These are phyloP conservation scores for Quiscalus mexicanus DNA, from an alignment of 2,113 vertebrate genomes.

Conservation along the genomic window DNA sequence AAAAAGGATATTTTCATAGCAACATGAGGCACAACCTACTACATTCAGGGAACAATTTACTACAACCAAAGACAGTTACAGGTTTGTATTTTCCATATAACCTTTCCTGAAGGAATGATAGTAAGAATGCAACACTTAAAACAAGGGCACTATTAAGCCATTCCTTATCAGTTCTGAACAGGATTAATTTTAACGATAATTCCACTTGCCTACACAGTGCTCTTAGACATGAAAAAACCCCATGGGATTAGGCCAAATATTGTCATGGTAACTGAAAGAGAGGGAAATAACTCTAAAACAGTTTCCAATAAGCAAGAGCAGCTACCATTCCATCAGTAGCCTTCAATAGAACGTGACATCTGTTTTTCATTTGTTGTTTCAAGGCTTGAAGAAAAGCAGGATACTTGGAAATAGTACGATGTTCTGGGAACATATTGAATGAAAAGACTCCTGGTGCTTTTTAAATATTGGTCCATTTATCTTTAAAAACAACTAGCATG, in stretches of 20 bases:
- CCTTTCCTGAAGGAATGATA: slow-evolving; percentile 14
- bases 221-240: slow-evolving; percentile 33
- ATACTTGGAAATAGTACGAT: slow-evolving; percentile 75
- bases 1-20: not conserved
- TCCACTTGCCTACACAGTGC: slow-evolving; percentile 61
- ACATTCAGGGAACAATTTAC: not conserved
- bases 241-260: slow-evolving; percentile 71
- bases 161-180: slow-evolving; percentile 52
- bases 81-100: not conserved
- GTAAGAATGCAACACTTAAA: not conserved
- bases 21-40: not conserved
- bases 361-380: slow-evolving; percentile 80
- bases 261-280: slow-evolving; percentile 76
- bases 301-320: slow-evolving; percentile 73
- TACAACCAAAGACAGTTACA: not conserved
- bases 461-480: slow-evolving; percentile 64
- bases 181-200: slow-evolving; percentile 68
- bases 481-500: slow-evolving; percentile 57
- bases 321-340: slow-evolving; percentile 69
- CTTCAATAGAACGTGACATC: slow-evolving; percentile 75
- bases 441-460: slow-evolving; percentile 65
- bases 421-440: slow-evolving; percentile 76
- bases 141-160: slow-evolving; percentile 3
- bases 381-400: slow-evolving; percentile 72
- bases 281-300: slow-evolving; percentile 66